Percentiles rank a stretch among this genome's conserved stretches.
These are phyloP conservation scores for Eulacestoma nigropectus DNA, from an alignment of 2,113 vertebrate species.

Conservation along the genomic window DNA sequence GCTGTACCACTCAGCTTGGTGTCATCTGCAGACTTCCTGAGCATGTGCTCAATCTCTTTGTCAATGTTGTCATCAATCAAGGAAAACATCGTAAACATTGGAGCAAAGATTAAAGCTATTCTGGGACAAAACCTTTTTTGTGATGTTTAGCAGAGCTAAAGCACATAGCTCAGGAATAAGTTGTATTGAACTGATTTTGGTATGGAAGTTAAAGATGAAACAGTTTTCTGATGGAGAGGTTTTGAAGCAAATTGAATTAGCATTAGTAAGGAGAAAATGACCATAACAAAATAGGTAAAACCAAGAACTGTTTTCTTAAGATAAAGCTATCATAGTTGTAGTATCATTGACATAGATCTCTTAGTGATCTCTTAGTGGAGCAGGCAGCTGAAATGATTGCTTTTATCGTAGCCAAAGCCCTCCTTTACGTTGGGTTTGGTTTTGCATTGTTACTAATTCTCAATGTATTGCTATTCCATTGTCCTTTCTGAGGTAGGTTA, in stretches of 20 bases:
- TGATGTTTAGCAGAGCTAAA: not conserved
- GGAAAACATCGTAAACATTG: not conserved
- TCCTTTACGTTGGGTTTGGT: not conserved
- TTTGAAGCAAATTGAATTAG: not conserved
- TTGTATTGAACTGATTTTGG: not conserved
- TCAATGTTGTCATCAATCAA: not conserved
- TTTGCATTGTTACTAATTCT: not conserved
- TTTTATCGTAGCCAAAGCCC: not conserved
- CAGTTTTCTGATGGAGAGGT: not conserved
- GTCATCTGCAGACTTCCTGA: not conserved
- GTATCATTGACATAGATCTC: not conserved
- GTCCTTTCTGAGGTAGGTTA: not conserved
- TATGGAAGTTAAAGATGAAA: not conserved
- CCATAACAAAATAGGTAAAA: not conserved
- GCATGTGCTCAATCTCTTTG: not conserved
- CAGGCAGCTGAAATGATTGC: not conserved
- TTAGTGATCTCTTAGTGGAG: not conserved
- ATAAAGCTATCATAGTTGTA: not conserved
- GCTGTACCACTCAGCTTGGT: not conserved
- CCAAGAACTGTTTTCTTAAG: not conserved
- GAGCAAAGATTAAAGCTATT: not conserved
- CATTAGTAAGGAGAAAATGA: not conserved
- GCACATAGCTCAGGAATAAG: not conserved
- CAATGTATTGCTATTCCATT: not conserved
- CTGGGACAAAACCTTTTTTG: not conserved